Evolutionary conservation across 92 coral and sea anemone genomes (phyloP), one percentile per base, ranked within the genome.

Genomic region (Palythoa heliodiscus): DNA sequence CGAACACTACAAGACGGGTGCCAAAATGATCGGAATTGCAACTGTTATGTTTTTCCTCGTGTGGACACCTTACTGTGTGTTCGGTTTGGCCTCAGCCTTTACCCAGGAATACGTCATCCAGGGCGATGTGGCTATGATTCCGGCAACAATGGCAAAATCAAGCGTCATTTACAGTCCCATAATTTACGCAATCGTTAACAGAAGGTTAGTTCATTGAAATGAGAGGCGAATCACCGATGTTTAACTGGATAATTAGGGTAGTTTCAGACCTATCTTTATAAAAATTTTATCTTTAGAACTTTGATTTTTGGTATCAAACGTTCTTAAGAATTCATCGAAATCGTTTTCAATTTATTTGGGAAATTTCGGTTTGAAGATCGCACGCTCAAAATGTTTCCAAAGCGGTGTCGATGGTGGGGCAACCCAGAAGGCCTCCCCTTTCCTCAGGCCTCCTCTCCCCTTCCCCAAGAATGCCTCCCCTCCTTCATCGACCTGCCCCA

Each of bases 101-200:
- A 70, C 78, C 39, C 92, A 93, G 7, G 52, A 75, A 7, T 66
- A 88, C 13, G 35, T 73, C 52, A 81, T 91, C 60, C 57, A 63
- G 8, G 91, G 75, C 0, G 89, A 50, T 5, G 52, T 54, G 1
- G 86, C 89, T 2, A 68, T 73, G 67, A 70, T 91, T 13, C 92
- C 94, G 7, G 87, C 81, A 52, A 70, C 91, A 20, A 76, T 89
- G 64, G 94, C 97, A 11, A 91, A 91, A 77, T 80, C 94, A 19
- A 91, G 93, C 75, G 88, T 77, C 24, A 77, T 93, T 52, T 93
- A 89, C 82, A 92, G 84, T 48, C 97, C 97, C 3, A 68, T 86
- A 22, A 70, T 93, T 47, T 91, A 90, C 77, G 78, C 87, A 20
- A 47, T 93, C 10, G 76, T 89, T 50, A 91, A 88, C 83, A 89